Conservation (phyloP, 2,797 vertebrate genomes). For the Coregonus ussuriensis region DNA sequence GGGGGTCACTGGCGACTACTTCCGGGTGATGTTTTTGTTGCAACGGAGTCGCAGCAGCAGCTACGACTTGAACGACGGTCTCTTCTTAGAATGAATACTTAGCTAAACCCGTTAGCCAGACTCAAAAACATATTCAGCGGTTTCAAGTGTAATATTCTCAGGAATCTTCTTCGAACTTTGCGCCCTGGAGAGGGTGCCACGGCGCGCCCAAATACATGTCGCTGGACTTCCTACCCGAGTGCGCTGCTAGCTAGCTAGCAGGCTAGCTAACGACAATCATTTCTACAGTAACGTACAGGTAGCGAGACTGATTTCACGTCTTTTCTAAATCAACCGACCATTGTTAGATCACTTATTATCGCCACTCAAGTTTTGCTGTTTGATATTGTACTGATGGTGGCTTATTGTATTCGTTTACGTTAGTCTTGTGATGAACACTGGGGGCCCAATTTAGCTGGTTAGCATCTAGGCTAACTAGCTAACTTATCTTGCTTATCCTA, state of each 20-base stretch:
- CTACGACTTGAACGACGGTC: slow-evolving; percentile 24
- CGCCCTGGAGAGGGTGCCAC: slow-evolving; percentile 17
- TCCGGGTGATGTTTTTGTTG: slow-evolving; percentile 34
- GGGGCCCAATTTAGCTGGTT: slow-evolving; percentile 4
- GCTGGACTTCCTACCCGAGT: slow-evolving; percentile 18
- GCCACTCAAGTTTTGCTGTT: background rate
- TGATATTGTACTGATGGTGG: background rate
- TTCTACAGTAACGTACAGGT: slow-evolving; percentile 11
- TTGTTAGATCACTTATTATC: background rate
- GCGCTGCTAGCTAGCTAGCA: slow-evolving; percentile 11
- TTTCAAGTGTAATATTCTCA: slow-evolving; percentile 7
- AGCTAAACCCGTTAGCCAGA: slow-evolving; percentile 18
- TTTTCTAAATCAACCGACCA: background rate
- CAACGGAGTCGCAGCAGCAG: slow-evolving; percentile 17
- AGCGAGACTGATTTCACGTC: slow-evolving; percentile 1
- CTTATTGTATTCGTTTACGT: background rate
- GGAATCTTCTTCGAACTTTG: slow-evolving; percentile 2
- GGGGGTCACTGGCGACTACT: slow-evolving; percentile 5
- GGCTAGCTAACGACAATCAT: slow-evolving; percentile 26
- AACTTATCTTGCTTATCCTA: slow-evolving; percentile 14
- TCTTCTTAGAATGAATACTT: slow-evolving; percentile 5
- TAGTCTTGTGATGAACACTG: slow-evolving; percentile 5
- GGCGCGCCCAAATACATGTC: background rate
- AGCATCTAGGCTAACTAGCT: background rate
- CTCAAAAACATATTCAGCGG: background rate